Conservation (phyloP, 2,113 vertebrate species). For the Talpa occidentalis region DNA sequence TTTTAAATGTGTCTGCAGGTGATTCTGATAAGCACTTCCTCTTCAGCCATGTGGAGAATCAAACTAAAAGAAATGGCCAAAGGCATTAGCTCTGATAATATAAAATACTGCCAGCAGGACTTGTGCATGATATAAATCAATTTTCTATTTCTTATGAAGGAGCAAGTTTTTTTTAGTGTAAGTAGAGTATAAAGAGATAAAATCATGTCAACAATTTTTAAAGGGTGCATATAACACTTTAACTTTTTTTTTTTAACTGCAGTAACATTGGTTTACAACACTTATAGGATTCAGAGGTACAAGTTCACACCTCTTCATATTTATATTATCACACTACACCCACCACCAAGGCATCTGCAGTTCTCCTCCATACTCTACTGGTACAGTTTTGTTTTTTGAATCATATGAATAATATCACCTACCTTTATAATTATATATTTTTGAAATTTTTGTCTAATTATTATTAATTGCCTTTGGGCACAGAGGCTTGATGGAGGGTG, state of each 20-base stretch:
- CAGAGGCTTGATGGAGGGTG: too few relatives aligned
- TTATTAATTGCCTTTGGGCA: conserved; percentile 56
- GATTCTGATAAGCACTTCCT: neutral
- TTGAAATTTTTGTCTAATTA: conserved; percentile 61
- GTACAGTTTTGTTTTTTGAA: neutral
- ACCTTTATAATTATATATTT: neutral
- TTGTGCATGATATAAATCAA: neutral
- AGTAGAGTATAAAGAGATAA: neutral
- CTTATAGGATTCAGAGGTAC: too few relatives aligned
- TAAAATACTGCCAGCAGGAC: neutral
- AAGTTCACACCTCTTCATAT: too few relatives aligned
- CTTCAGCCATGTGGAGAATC: neutral
- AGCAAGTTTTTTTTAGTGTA: neutral
- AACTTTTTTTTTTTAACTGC: neutral
- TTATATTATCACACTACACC: too few relatives aligned
- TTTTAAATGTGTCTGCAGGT: neutral
- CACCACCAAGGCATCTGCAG: too few relatives aligned
- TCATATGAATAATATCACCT: neutral
- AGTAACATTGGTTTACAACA: too few relatives aligned
- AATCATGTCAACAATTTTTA: neutral
- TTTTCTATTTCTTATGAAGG: conserved; percentile 45
- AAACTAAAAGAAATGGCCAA: conserved; percentile 29
- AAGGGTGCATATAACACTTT: neutral
- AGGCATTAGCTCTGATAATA: neutral
- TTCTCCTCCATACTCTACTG: too few relatives aligned